phyloP scores from a whole-genome alignment of 2,797 vertebrate genomes.

The Phrynocephalus vlangalii region DNA sequence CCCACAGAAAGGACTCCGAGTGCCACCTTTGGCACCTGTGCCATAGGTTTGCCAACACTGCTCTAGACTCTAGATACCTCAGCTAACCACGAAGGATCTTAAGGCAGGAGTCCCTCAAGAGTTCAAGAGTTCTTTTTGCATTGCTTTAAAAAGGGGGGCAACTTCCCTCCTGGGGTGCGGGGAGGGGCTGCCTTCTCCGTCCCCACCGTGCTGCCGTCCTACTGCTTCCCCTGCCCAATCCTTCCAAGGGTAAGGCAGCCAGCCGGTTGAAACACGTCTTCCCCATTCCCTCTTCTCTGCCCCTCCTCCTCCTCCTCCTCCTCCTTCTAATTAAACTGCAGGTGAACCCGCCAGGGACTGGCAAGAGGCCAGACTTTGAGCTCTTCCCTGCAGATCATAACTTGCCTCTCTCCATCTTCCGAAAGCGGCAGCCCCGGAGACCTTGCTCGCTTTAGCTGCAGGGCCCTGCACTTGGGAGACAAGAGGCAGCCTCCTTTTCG shows the following conservation, averaged over 20 bases:
- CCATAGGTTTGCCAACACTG: no score
- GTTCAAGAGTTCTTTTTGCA: not conserved
- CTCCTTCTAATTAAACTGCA: slow-evolving; percentile 84
- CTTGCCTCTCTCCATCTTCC: slow-evolving; percentile 71
- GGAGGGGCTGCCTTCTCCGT: not conserved
- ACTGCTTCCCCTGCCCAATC: slow-evolving; percentile 24
- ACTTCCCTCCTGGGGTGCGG: not conserved
- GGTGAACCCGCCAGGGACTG: slow-evolving; percentile 83
- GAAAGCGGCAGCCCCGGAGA: slow-evolving; percentile 44
- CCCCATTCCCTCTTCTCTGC: slow-evolving; percentile 67
- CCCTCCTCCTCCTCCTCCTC: slow-evolving; percentile 57
- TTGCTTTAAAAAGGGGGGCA: not conserved
- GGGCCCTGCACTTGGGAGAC: slow-evolving; percentile 12
- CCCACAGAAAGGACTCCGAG: no score
- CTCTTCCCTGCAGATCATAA: slow-evolving; percentile 70
- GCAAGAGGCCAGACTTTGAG: slow-evolving; percentile 72
- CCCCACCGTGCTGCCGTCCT: not conserved
- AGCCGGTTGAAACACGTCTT: slow-evolving; percentile 60
- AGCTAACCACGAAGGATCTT: not conserved
- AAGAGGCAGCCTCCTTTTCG: not conserved
- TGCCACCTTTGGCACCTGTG: no score
- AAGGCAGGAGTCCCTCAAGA: not conserved
- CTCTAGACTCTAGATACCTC: not conserved
- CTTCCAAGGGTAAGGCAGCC: slow-evolving; percentile 8
- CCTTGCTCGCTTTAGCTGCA: slow-evolving; percentile 27